These are phyloP conservation scores for Tragelaphus buxtoni DNA, from an alignment of 2,113 vertebrate species.

Conservation along the genomic window DNA sequence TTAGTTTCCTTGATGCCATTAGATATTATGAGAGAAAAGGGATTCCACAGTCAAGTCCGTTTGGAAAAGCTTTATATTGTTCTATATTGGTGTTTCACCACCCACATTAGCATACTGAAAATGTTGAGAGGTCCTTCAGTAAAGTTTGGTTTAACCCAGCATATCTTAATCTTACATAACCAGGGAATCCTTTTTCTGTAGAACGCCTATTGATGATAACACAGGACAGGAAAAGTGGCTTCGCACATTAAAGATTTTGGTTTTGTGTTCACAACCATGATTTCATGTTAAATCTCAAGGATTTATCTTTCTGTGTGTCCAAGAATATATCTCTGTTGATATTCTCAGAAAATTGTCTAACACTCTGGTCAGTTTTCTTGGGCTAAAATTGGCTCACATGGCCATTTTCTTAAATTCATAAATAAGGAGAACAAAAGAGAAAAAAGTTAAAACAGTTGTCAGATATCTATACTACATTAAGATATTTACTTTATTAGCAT, in stretches of 20 bases:
- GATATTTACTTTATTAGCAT: not conserved
- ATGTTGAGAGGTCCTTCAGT: not conserved
- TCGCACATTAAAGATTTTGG: not conserved
- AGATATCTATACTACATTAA: not conserved
- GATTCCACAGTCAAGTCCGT: not conserved
- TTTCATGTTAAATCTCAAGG: not conserved
- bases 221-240: not conserved
- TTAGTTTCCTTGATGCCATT: not conserved
- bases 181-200: not conserved
- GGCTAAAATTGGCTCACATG: not conserved
- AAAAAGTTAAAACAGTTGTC: not conserved
- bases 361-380: not conserved
- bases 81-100: not conserved
- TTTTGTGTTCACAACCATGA: not conserved
- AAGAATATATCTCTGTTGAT: not conserved
- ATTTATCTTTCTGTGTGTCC: not conserved
- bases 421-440: conserved; percentile 25
- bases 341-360: not conserved
- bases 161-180: not conserved
- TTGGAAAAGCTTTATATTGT: not conserved
- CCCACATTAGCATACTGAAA: not conserved
- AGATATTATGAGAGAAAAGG: not conserved
- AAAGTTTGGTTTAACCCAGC: not conserved
- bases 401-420: conserved; percentile 15
- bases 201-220: not conserved